Base-by-base conservation (phyloP, 1,140 invertebrate genomes). In the Drosophila eugracilis region DNA sequence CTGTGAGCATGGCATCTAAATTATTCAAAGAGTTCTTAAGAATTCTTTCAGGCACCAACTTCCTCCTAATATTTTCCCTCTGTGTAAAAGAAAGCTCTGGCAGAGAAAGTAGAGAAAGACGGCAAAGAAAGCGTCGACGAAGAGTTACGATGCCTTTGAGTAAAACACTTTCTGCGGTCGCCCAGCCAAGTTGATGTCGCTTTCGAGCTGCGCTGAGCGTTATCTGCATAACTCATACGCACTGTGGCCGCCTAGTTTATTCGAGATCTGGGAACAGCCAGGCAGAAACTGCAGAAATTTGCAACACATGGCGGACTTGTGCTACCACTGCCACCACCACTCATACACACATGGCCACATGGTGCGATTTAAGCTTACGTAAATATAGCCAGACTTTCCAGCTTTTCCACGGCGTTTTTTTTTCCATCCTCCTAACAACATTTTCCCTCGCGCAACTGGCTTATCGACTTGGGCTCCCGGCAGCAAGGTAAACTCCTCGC, bases 191-290 rank as follows among this genome's bases (percentile, higher is more conserved):
- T 52, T 67, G 52, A 62, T 22, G 54, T 55, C 52, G 49, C 53
- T 42, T 44, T 53, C 58, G 42, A 41, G 52, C 60, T 50, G 55
- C 39, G 17, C 37, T 22, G 32, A 50, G 41, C 34, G 74, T 78
- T 83, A 83, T 84, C 75, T 78, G 57, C 79, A 85, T 84, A 84
- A 65, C 79, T 83, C 79, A 85, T 75, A 79, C 79, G 79, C 79
- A 84, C 70, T 71, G 75, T 71, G 54, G 67, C 47, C 37, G 50
- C 47, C 57, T 62, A 41, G 41, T 71, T 79, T 75, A 80, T 71
- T 55, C 63, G 58, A 42, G 41, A 26, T 19, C 30, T 52, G 69
- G 39, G 55, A 78, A 36, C 37, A 22, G 36, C 22, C 15, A 42
- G 67, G 52, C 21, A 66, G 34, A 24, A 78, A 41, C 37, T 74